A percentile compares a stretch with the other conserved stretches of the same genome.
Evolutionary conservation across 23 tunicate genomes (phyloP).

Genomic region (Trididemnum miniatum): DNA sequence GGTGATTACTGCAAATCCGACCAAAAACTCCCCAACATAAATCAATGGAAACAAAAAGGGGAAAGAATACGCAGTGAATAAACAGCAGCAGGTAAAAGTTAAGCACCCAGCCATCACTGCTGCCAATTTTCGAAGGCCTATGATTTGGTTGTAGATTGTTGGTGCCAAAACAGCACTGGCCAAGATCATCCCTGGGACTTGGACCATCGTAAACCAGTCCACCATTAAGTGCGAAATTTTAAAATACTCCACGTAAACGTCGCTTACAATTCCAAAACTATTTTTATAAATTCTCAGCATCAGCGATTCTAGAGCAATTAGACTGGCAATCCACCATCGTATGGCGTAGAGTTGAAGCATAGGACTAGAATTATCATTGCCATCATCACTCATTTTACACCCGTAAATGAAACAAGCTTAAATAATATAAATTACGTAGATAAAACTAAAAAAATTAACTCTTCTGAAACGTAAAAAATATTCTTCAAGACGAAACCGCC

Average conservation of each 20-base stretch:
- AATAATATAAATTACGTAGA: too few species aligned
- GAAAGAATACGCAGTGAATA: neutral
- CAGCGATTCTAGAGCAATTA: neutral
- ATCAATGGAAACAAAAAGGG: conserved; percentile 3
- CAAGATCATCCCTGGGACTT: neutral
- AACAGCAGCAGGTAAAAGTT: neutral
- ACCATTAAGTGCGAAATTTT: neutral
- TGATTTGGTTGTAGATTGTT: neutral
- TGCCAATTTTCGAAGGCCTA: neutral
- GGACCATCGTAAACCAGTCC: conserved; percentile 18
- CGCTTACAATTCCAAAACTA: neutral
- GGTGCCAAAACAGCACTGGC: conserved; percentile 12
- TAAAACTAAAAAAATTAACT: too few species aligned
- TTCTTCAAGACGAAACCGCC: too few species aligned
- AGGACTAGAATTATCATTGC: neutral
- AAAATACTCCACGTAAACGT: neutral
- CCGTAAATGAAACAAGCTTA: too few species aligned
- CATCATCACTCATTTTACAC: too few species aligned
- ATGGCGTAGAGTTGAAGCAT: neutral
- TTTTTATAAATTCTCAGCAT: neutral
- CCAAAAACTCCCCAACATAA: neutral
- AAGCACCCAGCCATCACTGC: neutral
- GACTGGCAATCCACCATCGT: neutral
- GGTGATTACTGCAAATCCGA: neutral
- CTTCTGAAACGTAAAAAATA: too few species aligned